Evolutionary conservation across 2,888 invertebrate genomes (phyloP).

Genomic region (Cephus runcator): DNA sequence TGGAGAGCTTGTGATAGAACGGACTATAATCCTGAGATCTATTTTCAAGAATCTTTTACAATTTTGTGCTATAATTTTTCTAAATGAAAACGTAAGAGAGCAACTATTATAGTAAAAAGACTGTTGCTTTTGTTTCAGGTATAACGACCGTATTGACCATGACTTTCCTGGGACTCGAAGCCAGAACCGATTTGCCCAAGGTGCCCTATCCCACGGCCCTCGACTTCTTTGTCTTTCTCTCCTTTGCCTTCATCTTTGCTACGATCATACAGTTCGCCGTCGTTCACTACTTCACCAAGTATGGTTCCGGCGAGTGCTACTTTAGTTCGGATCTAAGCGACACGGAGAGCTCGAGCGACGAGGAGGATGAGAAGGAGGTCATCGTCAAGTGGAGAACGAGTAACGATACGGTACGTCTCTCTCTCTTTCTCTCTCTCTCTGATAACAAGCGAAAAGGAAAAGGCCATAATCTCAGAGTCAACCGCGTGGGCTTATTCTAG

Average conservation of each 20-base stretch:
- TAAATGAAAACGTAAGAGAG: too few species aligned
- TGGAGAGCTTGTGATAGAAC: too few species aligned
- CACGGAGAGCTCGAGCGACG: conserved; percentile 71
- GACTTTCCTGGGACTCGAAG: conserved; percentile 85
- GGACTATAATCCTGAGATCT: too few species aligned
- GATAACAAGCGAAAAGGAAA: neutral
- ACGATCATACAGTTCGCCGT: conserved; percentile 86
- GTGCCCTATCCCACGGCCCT: conserved; percentile 88
- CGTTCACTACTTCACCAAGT: conserved; percentile 89
- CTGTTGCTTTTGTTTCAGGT: conserved; percentile 65
- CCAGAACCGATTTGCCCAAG: conserved; percentile 83
- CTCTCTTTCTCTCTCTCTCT: conserved; percentile 3
- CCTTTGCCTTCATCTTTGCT: conserved; percentile 83
- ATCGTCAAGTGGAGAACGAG: neutral
- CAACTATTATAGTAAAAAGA: too few species aligned
- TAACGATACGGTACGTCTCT: conserved; percentile 29
- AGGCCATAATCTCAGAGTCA: too few species aligned
- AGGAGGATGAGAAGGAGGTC: conserved; percentile 66
- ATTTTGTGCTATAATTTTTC: too few species aligned
- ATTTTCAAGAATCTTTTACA: too few species aligned
- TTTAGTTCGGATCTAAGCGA: conserved; percentile 73
- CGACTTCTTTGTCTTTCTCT: conserved; percentile 85
- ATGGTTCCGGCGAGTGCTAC: conserved; percentile 83
- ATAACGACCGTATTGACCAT: conserved; percentile 87
- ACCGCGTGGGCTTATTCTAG: conserved; percentile 22